Evolutionary conservation across 2,113 vertebrate species (phyloP), one percentile per base, ranked within the genome.

Genomic region (Verasper variegatus): DNA sequence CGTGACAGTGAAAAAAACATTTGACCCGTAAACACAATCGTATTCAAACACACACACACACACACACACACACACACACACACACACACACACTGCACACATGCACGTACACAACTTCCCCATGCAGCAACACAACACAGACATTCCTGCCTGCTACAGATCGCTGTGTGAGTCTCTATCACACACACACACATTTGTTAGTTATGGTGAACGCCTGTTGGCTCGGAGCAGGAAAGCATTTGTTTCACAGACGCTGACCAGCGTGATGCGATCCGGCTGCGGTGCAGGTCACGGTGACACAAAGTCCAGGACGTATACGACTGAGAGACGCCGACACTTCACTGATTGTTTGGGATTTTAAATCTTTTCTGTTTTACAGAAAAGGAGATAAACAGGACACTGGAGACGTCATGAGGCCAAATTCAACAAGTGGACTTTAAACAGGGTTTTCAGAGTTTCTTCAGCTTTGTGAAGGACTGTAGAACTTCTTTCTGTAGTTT

Each of bases 201-300:
- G 1, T 3, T 37, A 47, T 85, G 78, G 90, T 62, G 71, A 78
- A 91, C 86, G 87, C 17, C 42, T 69, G 74, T 68, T 83, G 88
- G 87, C 86, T 85, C 49, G 0, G 71, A 81, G 70, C 47, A 69
- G 73, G 77, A 70, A 84, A 73, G 69, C 71, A 81, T 89, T 74
- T 82, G 76, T 72, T 64, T 5, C 27, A 27, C 27, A 27, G 27
- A 5, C 5, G 27, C 27, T 62, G 82, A 78, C 71, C 67, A 54
- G 69, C 37, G 17, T n/a, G 20, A 20, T 52, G 17, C n/a, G 55
- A 58, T 68, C 40, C 10, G 40, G 40, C 40, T 42, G 69, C 49
- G 76, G 2, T 68, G 82, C 80, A 68, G 89, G 91, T 91, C 89
- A 85, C 47, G 1, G 40, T 89, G 90, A 92, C 90, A 83, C 35